Evolutionary conservation across 2,888 invertebrate genomes (phyloP).

Genomic region (Cephus runcator): DNA sequence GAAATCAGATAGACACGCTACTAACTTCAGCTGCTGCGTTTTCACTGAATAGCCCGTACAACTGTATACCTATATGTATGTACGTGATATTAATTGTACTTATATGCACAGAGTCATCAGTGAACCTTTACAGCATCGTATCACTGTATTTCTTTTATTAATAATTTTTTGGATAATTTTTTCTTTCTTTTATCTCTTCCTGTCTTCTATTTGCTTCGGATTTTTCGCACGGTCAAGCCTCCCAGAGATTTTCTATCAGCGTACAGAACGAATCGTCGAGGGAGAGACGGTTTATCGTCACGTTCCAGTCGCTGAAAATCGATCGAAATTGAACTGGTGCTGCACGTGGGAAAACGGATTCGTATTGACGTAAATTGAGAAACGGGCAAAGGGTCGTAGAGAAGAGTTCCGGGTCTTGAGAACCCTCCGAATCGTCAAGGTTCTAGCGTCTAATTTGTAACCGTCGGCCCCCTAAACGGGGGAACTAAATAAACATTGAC

Average conservation of each 20-base stretch:
- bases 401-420: conserved; percentile 15
- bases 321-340: conserved; percentile 19
- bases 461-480: conserved; percentile 34
- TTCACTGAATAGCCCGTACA: not conserved
- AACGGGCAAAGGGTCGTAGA: conserved; percentile 8
- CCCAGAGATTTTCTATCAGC: not conserved
- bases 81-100: not conserved
- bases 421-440: conserved; percentile 18
- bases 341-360: conserved; percentile 13
- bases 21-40: not conserved
- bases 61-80: not conserved
- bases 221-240: not conserved
- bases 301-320: not conserved
- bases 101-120: not conserved
- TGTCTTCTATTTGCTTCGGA: not conserved
- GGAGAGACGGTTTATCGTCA: not conserved
- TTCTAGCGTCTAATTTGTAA: conserved; percentile 43
- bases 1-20: not conserved
- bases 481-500: conserved; percentile 46
- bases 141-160: not conserved
- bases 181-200: not conserved
- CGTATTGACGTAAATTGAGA: conserved; percentile 10
- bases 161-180: not conserved
- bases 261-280: not conserved
- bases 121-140: too few relatives aligned